These are phyloP conservation scores for Synchiropus splendidus DNA, from an alignment of 2,113 vertebrate species.

Conservation along the genomic window DNA sequence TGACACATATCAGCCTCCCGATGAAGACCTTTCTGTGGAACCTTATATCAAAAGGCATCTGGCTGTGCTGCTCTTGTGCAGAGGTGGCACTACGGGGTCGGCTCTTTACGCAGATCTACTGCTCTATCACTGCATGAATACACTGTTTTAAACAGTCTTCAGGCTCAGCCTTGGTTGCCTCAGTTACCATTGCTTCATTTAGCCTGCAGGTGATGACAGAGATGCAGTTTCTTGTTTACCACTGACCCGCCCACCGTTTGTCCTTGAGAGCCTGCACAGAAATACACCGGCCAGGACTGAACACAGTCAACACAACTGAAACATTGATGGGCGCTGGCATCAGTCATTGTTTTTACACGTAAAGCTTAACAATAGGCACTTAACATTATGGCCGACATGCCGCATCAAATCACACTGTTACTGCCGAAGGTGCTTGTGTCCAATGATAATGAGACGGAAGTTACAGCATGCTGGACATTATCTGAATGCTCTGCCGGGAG, in stretches of 20 bases:
- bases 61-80: constrained; percentile 4
- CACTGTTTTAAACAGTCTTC: constrained; percentile 5
- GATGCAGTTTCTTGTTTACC: constrained; percentile 27
- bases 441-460: no score
- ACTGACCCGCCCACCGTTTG: constrained; percentile 36
- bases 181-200: constrained; percentile 17
- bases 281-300: constrained; percentile 33
- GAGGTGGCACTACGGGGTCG: no score
- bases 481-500: no score
- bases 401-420: no score
- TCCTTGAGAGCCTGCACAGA: constrained; percentile 41
- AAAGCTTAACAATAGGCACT: no score
- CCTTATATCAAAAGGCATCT: constrained; percentile 65
- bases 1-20: constrained; percentile 71
- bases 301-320: constrained; percentile 14
- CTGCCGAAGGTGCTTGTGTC: no score
- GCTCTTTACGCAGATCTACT: no score
- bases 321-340: no score
- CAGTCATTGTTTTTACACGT: no score
- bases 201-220: constrained; percentile 24
- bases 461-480: no score
- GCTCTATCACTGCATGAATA: neutral
- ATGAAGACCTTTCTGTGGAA: constrained; percentile 67
- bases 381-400: no score
- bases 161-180: constrained; percentile 6